These are phyloP conservation scores for Henicopernis longicauda DNA, from an alignment of 2,113 vertebrate genomes.

Conservation along the genomic window DNA sequence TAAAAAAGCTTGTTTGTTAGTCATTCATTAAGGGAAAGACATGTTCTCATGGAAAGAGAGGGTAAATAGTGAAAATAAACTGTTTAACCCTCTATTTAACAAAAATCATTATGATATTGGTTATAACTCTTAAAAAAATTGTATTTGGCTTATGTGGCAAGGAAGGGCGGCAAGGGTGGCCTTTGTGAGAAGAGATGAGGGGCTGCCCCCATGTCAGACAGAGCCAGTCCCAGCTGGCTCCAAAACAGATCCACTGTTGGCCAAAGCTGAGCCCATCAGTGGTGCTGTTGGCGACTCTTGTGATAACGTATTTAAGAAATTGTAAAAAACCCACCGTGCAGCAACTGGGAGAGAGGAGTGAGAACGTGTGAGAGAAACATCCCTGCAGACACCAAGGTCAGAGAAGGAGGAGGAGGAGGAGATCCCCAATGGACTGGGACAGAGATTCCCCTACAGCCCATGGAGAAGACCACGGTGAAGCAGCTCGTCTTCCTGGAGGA, in stretches of 20 bases:
- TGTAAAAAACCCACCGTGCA: fast-evolving
- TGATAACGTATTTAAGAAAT: background rate
- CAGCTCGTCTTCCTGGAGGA: background rate
- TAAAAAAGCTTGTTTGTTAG: background rate
- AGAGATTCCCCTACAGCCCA: background rate
- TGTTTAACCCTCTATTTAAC: background rate
- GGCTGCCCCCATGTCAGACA: fast-evolving
- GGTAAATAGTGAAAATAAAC: background rate
- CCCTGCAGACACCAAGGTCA: background rate
- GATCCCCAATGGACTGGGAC: fast-evolving
- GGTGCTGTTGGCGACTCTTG: background rate
- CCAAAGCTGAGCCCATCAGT: background rate
- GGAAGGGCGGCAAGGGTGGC: fast-evolving
- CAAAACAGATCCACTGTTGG: background rate
- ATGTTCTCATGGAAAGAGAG: background rate
- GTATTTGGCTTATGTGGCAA: background rate
- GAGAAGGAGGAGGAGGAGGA: background rate
- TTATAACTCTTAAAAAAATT: background rate
- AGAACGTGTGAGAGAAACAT: background rate
- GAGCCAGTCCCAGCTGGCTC: background rate
- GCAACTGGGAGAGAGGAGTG: background rate
- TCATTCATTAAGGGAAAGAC: background rate
- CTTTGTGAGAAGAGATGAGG: background rate
- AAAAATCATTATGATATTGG: background rate
- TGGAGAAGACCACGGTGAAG: background rate